Evolutionary conservation across 2,113 vertebrate genomes (phyloP).

Genomic region (Nematolebias whitei): DNA sequence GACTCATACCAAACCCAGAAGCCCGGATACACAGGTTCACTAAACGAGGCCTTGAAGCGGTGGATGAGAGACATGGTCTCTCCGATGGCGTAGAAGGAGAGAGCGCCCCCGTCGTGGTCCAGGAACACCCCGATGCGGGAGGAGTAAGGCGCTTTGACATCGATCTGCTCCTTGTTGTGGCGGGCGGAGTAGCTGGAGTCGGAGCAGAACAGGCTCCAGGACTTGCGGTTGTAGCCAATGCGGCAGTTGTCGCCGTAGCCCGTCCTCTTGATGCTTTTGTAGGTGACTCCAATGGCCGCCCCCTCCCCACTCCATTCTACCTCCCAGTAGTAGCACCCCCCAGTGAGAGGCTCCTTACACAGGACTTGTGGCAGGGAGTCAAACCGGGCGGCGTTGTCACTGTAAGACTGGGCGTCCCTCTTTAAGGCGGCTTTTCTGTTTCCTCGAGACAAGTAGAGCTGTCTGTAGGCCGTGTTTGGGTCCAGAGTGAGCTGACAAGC

Average conservation of each 20-base stretch:
- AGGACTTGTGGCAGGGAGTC: slow-evolving; percentile 83
- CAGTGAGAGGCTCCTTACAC: slow-evolving; percentile 81
- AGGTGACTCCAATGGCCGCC: slow-evolving; percentile 79
- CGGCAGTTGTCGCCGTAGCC: slow-evolving; percentile 82
- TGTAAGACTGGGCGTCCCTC: slow-evolving; percentile 77
- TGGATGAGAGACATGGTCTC: slow-evolving; percentile 83
- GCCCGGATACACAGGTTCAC: slow-evolving; percentile 80
- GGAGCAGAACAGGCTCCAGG: slow-evolving; percentile 85
- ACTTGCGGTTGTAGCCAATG: slow-evolving; percentile 87
- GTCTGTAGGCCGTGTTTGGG: slow-evolving; percentile 80
- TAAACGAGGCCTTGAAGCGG: slow-evolving; percentile 81
- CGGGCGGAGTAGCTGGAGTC: slow-evolving; percentile 86
- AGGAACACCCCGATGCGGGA: slow-evolving; percentile 83
- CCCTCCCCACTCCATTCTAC: slow-evolving; percentile 83
- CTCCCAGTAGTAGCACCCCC: slow-evolving; percentile 84
- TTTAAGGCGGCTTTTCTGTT: slow-evolving; percentile 80
- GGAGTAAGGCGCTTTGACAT: slow-evolving; percentile 75
- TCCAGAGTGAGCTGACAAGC: slow-evolving; percentile 80
- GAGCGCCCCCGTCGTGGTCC: slow-evolving; percentile 76
- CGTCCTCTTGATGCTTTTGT: slow-evolving; percentile 83
- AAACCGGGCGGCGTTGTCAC: slow-evolving; percentile 72
- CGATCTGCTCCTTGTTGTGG: slow-evolving; percentile 83
- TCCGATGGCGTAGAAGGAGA: slow-evolving; percentile 81
- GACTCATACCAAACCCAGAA: slow-evolving; percentile 89
- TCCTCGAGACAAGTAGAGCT: slow-evolving; percentile 79